phyloP scores from a whole-genome alignment of 1,140 invertebrate genomes.

The Nasonia longicornis region DNA sequence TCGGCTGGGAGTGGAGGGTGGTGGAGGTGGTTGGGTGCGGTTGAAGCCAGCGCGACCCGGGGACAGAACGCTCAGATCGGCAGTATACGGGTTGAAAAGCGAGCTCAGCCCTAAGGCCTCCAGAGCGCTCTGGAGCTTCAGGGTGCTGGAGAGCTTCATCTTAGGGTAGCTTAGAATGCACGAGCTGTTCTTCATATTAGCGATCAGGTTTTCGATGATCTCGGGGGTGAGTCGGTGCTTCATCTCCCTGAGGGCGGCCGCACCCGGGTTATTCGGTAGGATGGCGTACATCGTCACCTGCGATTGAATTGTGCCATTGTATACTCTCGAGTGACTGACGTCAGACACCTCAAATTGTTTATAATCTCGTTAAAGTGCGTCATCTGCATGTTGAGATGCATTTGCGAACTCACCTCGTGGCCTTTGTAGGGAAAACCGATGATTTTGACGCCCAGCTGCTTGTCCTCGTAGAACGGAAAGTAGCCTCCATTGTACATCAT shows the following conservation, averaged over 20 bases:
- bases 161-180: constrained; percentile 75
- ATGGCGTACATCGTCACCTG: constrained; percentile 78
- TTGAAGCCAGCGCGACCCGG: constrained; percentile 53
- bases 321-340: neutral
- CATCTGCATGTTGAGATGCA: neutral
- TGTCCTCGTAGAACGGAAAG: constrained; percentile 72
- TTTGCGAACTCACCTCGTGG: constrained; percentile 58
- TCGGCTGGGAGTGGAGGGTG: neutral
- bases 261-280: constrained; percentile 71
- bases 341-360: no score
- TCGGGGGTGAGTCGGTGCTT: constrained; percentile 68
- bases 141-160: constrained; percentile 74
- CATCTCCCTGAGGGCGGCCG: constrained; percentile 63
- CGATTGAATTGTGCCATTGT: neutral
- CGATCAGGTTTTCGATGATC: constrained; percentile 70
- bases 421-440: constrained; percentile 81
- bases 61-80: constrained; percentile 72
- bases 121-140: constrained; percentile 70
- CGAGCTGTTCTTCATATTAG: constrained; percentile 65
- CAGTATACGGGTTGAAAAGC: constrained; percentile 72
- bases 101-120: constrained; percentile 71
- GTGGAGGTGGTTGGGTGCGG: neutral
- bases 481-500: constrained; percentile 76
- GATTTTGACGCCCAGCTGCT: constrained; percentile 72
- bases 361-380: no score